Conservation (phyloP, 2,888 invertebrate genomes). For the Cenopis cana region DNA sequence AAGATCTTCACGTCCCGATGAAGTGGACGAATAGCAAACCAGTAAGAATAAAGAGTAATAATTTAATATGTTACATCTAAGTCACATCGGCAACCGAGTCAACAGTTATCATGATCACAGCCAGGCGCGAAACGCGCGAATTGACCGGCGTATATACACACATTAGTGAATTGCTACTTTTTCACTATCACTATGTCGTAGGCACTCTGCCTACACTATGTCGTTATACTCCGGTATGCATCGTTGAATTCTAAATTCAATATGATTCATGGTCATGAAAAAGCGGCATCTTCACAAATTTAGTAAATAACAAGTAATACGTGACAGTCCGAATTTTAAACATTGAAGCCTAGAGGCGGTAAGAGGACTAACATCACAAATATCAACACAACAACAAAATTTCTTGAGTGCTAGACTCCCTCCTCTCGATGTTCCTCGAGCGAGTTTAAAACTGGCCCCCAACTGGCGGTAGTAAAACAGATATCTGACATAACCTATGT, state of each 20-base stretch:
- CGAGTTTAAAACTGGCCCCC: not conserved
- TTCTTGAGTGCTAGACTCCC: not conserved
- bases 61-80: constrained; percentile 64
- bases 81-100: constrained; percentile 60
- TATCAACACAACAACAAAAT: not conserved
- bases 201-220: not conserved
- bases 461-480: not conserved
- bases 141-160: constrained; percentile 13
- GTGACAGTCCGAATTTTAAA: constrained; percentile 2
- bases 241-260: not conserved
- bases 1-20: constrained; percentile 9
- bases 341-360: not conserved
- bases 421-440: not conserved
- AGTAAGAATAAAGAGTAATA: constrained; percentile 62
- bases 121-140: constrained; percentile 54
- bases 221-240: not conserved
- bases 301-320: not conserved
- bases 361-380: constrained; percentile 7
- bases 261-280: not conserved
- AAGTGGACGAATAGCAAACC: constrained; percentile 38
- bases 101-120: constrained; percentile 72
- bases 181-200: not conserved
- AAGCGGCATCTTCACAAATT: not conserved
- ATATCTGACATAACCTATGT: constrained; percentile 16
- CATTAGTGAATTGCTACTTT: not conserved